These are phyloP conservation scores for Larimichthys polyactis DNA, from an alignment of 2,113 vertebrate genomes.

Conservation along the genomic window DNA sequence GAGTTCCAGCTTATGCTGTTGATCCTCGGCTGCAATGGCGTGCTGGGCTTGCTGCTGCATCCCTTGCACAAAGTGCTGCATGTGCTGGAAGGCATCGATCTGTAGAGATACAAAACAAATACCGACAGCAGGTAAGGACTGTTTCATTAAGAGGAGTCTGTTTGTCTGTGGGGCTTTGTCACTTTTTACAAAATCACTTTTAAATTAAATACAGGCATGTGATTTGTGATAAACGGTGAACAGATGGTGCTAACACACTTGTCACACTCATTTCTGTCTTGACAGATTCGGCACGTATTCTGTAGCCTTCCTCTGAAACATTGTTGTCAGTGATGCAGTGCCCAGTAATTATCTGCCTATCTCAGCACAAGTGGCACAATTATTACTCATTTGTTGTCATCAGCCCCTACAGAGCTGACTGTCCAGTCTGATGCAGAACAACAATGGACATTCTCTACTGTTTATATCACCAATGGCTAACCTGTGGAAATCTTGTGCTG, in stretches of 20 bases:
- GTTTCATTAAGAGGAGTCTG: neutral
- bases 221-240: neutral
- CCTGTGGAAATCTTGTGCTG: neutral
- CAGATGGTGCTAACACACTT: neutral
- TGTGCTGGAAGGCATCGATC: slow-evolving; percentile 98
- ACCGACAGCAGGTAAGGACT: neutral
- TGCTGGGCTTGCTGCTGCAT: slow-evolving; percentile 97
- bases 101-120: slow-evolving; percentile 63
- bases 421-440: neutral
- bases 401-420: neutral
- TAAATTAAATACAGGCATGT: neutral
- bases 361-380: neutral
- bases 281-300: neutral
- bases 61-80: slow-evolving; percentile 98
- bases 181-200: neutral
- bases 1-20: slow-evolving; percentile 96
- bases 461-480: neutral
- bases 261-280: neutral
- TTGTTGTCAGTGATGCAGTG: neutral
- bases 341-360: neutral
- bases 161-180: slow-evolving; percentile 1
- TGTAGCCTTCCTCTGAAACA: neutral
- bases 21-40: slow-evolving; percentile 93
- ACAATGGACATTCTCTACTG: neutral
- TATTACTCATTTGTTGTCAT: neutral